phyloP scores from a whole-genome alignment of 2,888 invertebrate genomes.

The Sclerodermus sp. region DNA sequence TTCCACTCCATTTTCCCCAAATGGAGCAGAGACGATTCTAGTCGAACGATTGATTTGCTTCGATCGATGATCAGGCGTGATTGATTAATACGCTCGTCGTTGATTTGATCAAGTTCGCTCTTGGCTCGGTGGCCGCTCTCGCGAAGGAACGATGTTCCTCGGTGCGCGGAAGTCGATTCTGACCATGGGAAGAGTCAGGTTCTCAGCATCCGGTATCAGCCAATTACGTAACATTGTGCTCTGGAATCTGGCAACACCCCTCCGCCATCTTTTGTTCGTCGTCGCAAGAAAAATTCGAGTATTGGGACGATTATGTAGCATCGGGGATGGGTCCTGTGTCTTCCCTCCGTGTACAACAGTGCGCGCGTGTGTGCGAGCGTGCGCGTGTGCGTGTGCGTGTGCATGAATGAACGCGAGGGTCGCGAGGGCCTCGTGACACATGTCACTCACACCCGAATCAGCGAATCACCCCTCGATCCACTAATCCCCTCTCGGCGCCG shows the following conservation, averaged over 20 bases:
- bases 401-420: constrained; percentile 14
- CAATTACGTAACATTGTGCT: constrained; percentile 36
- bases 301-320: constrained; percentile 20
- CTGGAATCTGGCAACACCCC: constrained; percentile 5
- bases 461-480: constrained; percentile 25
- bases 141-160: too few species aligned
- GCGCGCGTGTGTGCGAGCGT: neutral
- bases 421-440: constrained; percentile 32
- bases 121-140: too few species aligned
- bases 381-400: neutral
- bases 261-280: neutral
- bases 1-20: too few species aligned
- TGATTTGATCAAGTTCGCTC: too few species aligned
- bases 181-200: constrained; percentile 27
- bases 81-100: too few species aligned
- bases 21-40: too few species aligned
- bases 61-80: too few species aligned
- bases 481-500: constrained; percentile 7
- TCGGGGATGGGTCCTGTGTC: too few species aligned
- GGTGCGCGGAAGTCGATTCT: neutral
- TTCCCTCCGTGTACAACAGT: constrained; percentile 5
- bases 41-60: too few species aligned
- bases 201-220: constrained; percentile 31
- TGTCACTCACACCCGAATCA: constrained; percentile 33
- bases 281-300: constrained; percentile 12